Evolutionary conservation across 2,888 invertebrate species (phyloP).

Genomic region (Conistra vaccinii): DNA sequence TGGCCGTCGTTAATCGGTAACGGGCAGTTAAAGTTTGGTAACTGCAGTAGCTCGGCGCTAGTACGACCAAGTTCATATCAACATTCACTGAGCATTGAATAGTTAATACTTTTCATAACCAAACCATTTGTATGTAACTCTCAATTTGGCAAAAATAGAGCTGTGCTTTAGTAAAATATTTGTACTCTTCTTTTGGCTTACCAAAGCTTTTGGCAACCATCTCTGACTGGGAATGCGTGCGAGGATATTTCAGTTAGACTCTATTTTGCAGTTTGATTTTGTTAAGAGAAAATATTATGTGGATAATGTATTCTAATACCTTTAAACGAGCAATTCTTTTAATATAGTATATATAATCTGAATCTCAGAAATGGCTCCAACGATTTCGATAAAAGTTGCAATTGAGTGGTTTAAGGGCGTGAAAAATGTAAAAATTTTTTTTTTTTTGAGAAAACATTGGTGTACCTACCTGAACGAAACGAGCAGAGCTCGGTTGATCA

Average conservation of each 20-base stretch:
- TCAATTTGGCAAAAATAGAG: slow-evolving; percentile 42
- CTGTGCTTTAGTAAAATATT: slow-evolving; percentile 36
- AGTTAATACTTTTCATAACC: slow-evolving; percentile 49
- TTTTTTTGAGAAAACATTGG: too few relatives aligned
- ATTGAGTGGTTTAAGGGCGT: too few relatives aligned
- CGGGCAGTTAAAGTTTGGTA: slow-evolving; percentile 33
- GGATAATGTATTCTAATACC: too few relatives aligned
- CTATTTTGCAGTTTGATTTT: slow-evolving; percentile 18
- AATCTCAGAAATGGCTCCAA: too few relatives aligned
- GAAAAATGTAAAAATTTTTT: too few relatives aligned
- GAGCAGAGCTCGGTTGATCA: too few relatives aligned
- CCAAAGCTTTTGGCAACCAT: slow-evolving; percentile 41
- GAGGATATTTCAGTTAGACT: slow-evolving; percentile 12
- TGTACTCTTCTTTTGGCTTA: slow-evolving; percentile 44
- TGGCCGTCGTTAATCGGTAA: slow-evolving; percentile 16
- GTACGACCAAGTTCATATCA: slow-evolving; percentile 46
- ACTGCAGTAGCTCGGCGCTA: slow-evolving; percentile 24
- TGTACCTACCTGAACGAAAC: too few relatives aligned
- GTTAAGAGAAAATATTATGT: slow-evolving; percentile 19
- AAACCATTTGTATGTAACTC: slow-evolving; percentile 17
- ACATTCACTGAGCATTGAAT: slow-evolving; percentile 48
- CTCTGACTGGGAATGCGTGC: slow-evolving; percentile 22
- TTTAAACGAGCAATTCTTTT: too few relatives aligned
- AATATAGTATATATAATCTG: too few relatives aligned
- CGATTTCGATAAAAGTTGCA: too few relatives aligned